Percentiles rank a stretch among this genome's conserved stretches.
Conservation (phyloP, 2,113 vertebrate species). For the Calonectris borealis region DNA sequence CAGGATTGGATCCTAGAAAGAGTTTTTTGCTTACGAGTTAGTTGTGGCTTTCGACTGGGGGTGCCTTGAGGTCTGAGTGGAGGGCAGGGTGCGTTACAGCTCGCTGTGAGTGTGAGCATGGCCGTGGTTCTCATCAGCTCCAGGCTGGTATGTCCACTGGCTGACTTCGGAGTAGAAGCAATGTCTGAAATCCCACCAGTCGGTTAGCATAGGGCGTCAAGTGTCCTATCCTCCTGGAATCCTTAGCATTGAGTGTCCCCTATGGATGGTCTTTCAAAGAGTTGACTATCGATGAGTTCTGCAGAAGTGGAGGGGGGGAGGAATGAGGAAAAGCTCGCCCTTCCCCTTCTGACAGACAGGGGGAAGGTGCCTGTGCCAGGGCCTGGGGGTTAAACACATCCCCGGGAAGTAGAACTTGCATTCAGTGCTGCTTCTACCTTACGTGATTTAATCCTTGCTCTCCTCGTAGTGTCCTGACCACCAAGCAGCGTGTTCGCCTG, state of each 20-base stretch:
- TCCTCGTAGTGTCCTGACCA: not conserved
- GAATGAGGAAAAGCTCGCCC: not conserved
- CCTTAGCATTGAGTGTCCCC: not conserved
- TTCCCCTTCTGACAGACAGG: not conserved
- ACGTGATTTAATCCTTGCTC: not conserved
- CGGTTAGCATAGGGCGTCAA: accelerated
- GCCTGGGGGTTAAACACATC: not conserved
- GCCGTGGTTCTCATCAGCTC: accelerated
- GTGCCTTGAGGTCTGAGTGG: not conserved
- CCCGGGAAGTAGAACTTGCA: not conserved
- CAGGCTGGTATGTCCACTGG: not conserved
- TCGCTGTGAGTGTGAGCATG: accelerated
- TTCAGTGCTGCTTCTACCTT: not conserved
- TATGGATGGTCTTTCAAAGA: not conserved
- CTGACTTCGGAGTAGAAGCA: not conserved
- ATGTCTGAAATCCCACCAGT: not conserved
- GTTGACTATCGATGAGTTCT: not conserved
- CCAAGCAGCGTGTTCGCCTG: accelerated
- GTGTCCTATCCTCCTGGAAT: not conserved
- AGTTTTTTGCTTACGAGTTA: not conserved
- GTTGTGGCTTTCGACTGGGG: not conserved
- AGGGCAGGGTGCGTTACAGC: not conserved
- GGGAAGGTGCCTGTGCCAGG: not conserved
- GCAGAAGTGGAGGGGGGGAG: too few species aligned
- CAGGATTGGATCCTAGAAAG: not conserved